Evolutionary conservation across 2,888 invertebrate genomes (phyloP).

Genomic region (Philaethria dido): DNA sequence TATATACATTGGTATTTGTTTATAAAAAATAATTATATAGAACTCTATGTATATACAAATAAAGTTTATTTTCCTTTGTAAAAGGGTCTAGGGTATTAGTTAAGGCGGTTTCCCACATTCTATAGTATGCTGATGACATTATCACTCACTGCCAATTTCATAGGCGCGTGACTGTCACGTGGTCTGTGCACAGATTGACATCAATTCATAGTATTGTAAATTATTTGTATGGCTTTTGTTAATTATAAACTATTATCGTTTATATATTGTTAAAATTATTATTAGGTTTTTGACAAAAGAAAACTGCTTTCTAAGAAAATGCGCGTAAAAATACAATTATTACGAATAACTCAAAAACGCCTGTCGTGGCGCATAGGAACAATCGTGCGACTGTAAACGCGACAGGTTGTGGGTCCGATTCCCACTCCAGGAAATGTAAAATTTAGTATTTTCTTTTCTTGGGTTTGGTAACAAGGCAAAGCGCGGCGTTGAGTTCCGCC

Average conservation of each 20-base stretch:
- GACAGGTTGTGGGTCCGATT: too few relatives aligned
- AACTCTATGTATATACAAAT: background rate
- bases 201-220: background rate
- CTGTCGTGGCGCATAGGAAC: too few relatives aligned
- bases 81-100: conserved; percentile 11
- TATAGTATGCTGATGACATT: conserved; percentile 42
- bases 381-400: too few relatives aligned
- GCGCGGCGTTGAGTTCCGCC: too few relatives aligned
- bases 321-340: too few relatives aligned
- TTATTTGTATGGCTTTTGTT: background rate
- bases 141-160: conserved; percentile 46
- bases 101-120: conserved; percentile 28
- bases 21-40: conserved; percentile 17
- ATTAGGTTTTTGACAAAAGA: too few relatives aligned
- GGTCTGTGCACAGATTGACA: conserved; percentile 16
- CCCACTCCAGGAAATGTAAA: too few relatives aligned
- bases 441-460: too few relatives aligned
- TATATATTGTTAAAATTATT: background rate
- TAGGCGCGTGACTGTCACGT: conserved; percentile 44
- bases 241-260: background rate
- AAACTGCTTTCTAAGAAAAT: too few relatives aligned
- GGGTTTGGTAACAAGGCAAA: too few relatives aligned
- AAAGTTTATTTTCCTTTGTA: conserved; percentile 29
- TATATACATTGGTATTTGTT: conserved; percentile 33
- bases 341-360: too few relatives aligned